phyloP scores from a whole-genome alignment of 1,140 invertebrate species.

The Aphidius ervi region DNA sequence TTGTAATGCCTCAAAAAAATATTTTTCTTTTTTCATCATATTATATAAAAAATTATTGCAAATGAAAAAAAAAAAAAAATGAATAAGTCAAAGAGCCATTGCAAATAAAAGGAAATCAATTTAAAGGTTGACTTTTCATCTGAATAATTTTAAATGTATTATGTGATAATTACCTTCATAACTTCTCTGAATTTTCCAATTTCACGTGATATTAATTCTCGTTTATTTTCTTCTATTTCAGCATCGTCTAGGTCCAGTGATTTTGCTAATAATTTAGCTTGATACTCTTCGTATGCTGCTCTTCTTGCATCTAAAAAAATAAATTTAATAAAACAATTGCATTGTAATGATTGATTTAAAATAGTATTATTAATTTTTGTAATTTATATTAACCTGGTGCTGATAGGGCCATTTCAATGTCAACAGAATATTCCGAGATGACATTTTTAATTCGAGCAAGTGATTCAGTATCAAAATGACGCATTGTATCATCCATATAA shows the following conservation, averaged over 20 bases:
- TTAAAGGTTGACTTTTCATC: neutral
- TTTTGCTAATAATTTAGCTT: slow-evolving; percentile 58
- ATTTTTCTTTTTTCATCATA: too few species aligned
- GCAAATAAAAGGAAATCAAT: neutral
- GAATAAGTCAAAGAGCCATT: neutral
- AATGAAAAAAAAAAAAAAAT: neutral
- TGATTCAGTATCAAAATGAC: slow-evolving; percentile 67
- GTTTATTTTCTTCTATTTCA: slow-evolving; percentile 92
- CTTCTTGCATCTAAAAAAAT: slow-evolving; percentile 15
- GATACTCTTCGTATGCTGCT: slow-evolving; percentile 55
- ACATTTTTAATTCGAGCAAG: slow-evolving; percentile 73
- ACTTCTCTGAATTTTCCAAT: slow-evolving; percentile 96
- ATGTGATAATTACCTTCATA: slow-evolving; percentile 76
- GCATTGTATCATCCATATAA: slow-evolving; percentile 78
- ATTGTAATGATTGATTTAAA: neutral
- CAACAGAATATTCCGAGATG: slow-evolving; percentile 75
- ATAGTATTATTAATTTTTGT: too few species aligned
- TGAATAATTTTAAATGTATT: slow-evolving; percentile 15
- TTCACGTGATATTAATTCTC: slow-evolving; percentile 91
- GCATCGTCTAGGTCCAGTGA: slow-evolving; percentile 70
- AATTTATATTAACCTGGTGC: slow-evolving; percentile 38
- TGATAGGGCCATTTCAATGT: slow-evolving; percentile 62
- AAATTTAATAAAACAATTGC: slow-evolving; percentile 14
- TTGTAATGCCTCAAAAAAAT: too few species aligned
- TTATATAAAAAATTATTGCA: too few species aligned